Conservation (phyloP, 30 jellyfish, hydroid and myxozoan species). For the Haliclystus octoradiatus region DNA sequence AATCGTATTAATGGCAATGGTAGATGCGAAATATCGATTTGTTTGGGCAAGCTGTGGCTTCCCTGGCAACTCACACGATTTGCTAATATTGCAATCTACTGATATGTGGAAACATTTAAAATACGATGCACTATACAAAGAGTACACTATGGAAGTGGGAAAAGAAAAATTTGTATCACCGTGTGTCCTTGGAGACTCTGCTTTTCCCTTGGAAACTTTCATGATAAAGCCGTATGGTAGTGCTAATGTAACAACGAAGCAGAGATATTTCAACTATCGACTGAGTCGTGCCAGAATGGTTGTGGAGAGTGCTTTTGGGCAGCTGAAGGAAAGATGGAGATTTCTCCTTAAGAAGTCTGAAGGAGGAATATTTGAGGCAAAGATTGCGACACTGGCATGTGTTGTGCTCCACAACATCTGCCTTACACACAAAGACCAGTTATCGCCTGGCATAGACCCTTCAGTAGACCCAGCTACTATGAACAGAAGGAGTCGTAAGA, state of each 20-base stretch:
- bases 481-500: background rate
- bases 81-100: slow-evolving; percentile 49
- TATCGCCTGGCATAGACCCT: slow-evolving; percentile 26
- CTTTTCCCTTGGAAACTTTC: slow-evolving; percentile 32
- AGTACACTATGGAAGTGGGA: no score
- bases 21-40: slow-evolving; percentile 46
- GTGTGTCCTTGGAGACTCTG: slow-evolving; percentile 51
- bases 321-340: slow-evolving; percentile 52
- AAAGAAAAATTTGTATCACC: slow-evolving; percentile 30
- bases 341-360: slow-evolving; percentile 34
- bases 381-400: slow-evolving; percentile 45
- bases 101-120: slow-evolving; percentile 31
- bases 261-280: slow-evolving; percentile 62
- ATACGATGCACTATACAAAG: no score
- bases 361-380: slow-evolving; percentile 25
- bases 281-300: slow-evolving; percentile 72
- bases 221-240: slow-evolving; percentile 48
- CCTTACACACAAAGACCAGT: slow-evolving; percentile 31
- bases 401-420: slow-evolving; percentile 52
- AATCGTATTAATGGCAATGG: slow-evolving; percentile 55
- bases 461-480: slow-evolving; percentile 18
- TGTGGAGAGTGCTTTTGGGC: no score
- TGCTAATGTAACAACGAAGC: slow-evolving; percentile 41
- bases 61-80: slow-evolving; percentile 62
- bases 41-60: slow-evolving; percentile 69